Conservation (phyloP, 2,888 invertebrate genomes). For the Epistrophe grossulariae region DNA sequence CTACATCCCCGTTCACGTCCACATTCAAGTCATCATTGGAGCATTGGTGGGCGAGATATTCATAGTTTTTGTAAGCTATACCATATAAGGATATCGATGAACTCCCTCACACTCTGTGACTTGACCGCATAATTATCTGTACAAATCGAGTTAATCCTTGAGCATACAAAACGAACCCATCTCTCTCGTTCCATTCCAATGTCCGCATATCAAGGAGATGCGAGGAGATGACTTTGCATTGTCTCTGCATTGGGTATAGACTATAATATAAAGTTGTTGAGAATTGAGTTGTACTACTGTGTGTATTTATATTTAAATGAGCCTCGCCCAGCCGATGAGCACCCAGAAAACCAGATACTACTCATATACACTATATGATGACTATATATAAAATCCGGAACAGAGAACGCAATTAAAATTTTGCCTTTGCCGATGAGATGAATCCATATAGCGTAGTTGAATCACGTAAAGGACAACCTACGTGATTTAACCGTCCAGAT, state of each 20-base stretch:
- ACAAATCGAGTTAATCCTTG: constrained; percentile 72
- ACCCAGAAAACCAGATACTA: background rate
- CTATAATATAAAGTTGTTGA: constrained; percentile 4
- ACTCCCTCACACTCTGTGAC: constrained; percentile 50
- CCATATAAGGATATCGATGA: constrained; percentile 52
- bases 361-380: background rate
- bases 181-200: constrained; percentile 7
- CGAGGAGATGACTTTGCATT: constrained; percentile 54
- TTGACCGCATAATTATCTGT: constrained; percentile 74
- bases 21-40: background rate
- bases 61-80: constrained; percentile 1
- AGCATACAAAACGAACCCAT: constrained; percentile 37
- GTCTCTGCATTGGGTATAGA: constrained; percentile 34
- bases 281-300: constrained; percentile 42
- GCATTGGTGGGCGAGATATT: background rate
- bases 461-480: constrained; percentile 72
- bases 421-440: constrained; percentile 50
- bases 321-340: constrained; percentile 17
- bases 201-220: background rate
- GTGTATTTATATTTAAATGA: constrained; percentile 73
- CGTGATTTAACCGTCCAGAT: constrained; percentile 59
- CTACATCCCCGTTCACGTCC: background rate
- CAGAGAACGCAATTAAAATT: constrained; percentile 63
- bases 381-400: constrained; percentile 20
- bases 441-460: constrained; percentile 50